Evolutionary conservation across 37 sponge, comb jelly and placozoan genomes (phyloP).

Genomic region (Bolinopsis microptera): DNA sequence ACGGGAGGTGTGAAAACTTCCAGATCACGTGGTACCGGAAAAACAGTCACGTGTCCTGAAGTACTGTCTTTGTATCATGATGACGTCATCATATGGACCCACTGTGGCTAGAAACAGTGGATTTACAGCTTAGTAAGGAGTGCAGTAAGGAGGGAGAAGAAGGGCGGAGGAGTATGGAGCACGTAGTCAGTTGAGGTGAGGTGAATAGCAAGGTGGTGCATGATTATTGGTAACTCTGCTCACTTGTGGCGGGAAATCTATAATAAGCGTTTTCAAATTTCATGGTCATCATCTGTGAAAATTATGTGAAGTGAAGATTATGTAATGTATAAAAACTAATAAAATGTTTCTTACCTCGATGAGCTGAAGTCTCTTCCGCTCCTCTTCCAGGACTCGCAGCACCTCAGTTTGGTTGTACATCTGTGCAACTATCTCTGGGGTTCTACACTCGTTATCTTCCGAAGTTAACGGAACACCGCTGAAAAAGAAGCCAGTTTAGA

Average conservation of each 20-base stretch:
- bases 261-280: too few relatives aligned
- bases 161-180: neutral
- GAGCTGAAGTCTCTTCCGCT: neutral
- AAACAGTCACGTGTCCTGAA: neutral
- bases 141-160: neutral
- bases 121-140: neutral
- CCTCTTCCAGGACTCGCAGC: neutral
- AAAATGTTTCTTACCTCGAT: neutral
- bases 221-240: neutral
- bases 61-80: neutral
- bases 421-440: constrained; percentile 13
- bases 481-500: too few relatives aligned
- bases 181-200: too few relatives aligned
- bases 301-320: too few relatives aligned
- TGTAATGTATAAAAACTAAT: too few relatives aligned
- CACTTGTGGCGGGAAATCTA: too few relatives aligned
- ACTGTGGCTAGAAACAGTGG: neutral
- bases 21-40: too few relatives aligned
- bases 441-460: constrained; percentile 15
- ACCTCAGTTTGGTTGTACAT: neutral
- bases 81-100: neutral
- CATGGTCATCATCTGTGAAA: too few relatives aligned
- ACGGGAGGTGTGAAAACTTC: neutral
- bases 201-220: neutral
- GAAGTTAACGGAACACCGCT: constrained; percentile 8